Conservation (phyloP, 2,113 vertebrate genomes). For the Corythornis cristatus region DNA sequence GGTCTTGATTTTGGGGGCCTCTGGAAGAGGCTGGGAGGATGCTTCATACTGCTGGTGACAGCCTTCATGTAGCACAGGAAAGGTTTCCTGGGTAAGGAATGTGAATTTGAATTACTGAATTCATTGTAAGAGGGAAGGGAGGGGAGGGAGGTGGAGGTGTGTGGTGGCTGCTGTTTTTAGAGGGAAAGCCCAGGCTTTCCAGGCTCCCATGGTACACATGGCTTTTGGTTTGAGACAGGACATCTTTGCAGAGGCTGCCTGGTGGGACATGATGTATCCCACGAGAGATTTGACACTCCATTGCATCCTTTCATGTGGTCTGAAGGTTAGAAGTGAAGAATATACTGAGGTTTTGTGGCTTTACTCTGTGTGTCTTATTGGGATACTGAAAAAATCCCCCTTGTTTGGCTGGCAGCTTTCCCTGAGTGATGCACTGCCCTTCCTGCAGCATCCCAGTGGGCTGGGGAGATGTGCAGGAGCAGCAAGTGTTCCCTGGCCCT, state of each 20-base stretch:
- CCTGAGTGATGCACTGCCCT: neutral
- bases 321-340: neutral
- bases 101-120: neutral
- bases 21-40: neutral
- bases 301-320: neutral
- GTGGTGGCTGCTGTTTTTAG: neutral
- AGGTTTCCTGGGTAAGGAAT: neutral
- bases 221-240: neutral
- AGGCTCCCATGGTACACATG: rapidly evolving
- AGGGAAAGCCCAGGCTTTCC: neutral
- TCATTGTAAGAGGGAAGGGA: neutral
- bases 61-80: rapidly evolving
- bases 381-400: neutral
- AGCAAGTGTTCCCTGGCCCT: neutral
- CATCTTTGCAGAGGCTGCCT: neutral
- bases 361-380: neutral
- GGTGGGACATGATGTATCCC: rapidly evolving
- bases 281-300: neutral
- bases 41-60: neutral
- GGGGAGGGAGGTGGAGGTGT: neutral
- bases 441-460: neutral
- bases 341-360: neutral
- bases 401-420: neutral
- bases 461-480: neutral
- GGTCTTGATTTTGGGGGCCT: neutral